Base-by-base conservation (phyloP, 1,140 invertebrate species). In the Macrotrachela quadricornifera region DNA sequence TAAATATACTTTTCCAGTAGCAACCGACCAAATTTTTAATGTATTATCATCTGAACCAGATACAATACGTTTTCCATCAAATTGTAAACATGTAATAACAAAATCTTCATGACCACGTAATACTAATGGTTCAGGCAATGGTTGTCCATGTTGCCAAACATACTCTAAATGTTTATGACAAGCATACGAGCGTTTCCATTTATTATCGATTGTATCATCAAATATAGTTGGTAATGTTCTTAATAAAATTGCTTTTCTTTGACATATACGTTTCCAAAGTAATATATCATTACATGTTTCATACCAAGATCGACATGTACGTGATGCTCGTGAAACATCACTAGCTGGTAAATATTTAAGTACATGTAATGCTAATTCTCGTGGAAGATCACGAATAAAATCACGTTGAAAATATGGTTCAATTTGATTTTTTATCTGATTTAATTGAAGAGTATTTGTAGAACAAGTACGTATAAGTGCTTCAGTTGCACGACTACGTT, bases 1-100 rank as follows among this genome's bases (percentile, higher is more conserved):
- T 4, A 30, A 30, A 30, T 8, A 30, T 30, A 30, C 21, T 82
- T 90, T 88, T 62, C 88, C 91, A 17, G 83, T 87, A 15, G 81
- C 77, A 0, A 85, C 86, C 6, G 85, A 92, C 92, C 92, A 97
- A 15, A 97, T 86, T 77, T 94, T 95, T 0, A 99, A 76, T 0
- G 92, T 97, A 66, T 94, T 95, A 64, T 99, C 92, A 71, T 97
- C 92, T 11, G 88, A 95, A 10, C 91, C 92, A 63, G 87, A 94
- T 14, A 97, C 85, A 60, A 97, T 90, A 43, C 83, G 75, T 66
- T 85, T 88, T 10, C 85, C 87, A 59, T 82, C 88, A 69, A 96
- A 95, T 66, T 97, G 88, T 2, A 99, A 74, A 67, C 92, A 97
- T 0, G 94, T 99, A 50, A 99, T 97, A 9, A 97, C 92, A 73